Percentiles rank a stretch among this genome's conserved stretches.
These are phyloP conservation scores for Anthopleura sola DNA, from an alignment of 64 coral and sea anemone species.

Conservation along the genomic window DNA sequence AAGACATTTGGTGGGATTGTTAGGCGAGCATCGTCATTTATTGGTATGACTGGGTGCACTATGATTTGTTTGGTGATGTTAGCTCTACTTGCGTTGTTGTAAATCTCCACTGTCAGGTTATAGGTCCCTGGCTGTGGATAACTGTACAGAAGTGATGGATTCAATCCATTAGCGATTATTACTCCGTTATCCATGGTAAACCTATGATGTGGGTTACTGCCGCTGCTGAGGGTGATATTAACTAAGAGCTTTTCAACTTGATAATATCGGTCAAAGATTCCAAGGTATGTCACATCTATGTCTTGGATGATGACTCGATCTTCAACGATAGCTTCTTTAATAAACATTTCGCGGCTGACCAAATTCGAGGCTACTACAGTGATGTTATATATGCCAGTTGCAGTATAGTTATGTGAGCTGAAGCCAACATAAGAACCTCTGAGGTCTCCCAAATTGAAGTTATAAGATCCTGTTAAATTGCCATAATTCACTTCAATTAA, in stretches of 20 bases:
- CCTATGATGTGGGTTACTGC: background rate
- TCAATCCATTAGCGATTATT: background rate
- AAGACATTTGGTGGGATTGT: background rate
- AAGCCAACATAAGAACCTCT: background rate
- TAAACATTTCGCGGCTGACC: background rate
- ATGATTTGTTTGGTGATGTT: background rate
- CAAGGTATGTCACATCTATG: background rate
- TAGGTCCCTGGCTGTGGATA: slow-evolving; percentile 3
- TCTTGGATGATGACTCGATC: background rate
- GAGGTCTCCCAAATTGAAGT: background rate
- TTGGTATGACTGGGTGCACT: slow-evolving; percentile 1
- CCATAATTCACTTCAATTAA: background rate
- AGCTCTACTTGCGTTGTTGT: slow-evolving; percentile 29
- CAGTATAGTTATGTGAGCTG: background rate
- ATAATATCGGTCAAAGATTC: slow-evolving; percentile 7
- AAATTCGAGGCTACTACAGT: background rate
- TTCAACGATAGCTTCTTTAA: background rate
- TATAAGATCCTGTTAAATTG: background rate
- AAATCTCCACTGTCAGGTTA: background rate
- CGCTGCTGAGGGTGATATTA: background rate
- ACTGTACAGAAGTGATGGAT: background rate
- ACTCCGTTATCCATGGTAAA: slow-evolving; percentile 17
- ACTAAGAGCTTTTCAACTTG: slow-evolving; percentile 15
- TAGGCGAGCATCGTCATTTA: background rate
- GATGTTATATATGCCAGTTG: background rate